Evolutionary conservation across 2,797 vertebrate species (phyloP), one percentile per base, ranked within the genome.

Genomic region (Muscicapa comitata): DNA sequence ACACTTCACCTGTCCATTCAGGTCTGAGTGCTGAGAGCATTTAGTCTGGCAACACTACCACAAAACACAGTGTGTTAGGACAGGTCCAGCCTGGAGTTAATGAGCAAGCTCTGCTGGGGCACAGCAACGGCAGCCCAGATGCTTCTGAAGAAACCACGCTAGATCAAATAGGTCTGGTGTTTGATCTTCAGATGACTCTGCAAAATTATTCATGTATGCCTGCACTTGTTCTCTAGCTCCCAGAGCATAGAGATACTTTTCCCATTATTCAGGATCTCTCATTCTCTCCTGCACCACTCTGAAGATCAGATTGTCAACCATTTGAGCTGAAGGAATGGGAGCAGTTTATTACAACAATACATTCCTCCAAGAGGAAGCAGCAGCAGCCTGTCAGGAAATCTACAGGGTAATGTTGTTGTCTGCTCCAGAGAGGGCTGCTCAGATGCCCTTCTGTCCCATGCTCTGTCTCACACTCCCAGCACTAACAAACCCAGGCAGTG

Each of bases 111-210:
- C 50, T 91, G 91, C 40, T 54, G 57, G 2, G 3, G 88, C 67
- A 70, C 51, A 75, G 74, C 50, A 82, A 53, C 95, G 83, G 61
- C 75, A 72, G 15, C 55, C 2, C 72, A 93, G 62, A 62, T 58
- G 74, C 82, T 75, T 91, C 65, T 93, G 85, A 90, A 91, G 90
- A 93, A 95, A 26, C 85, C 72, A 94, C n/a, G 1, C 61, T 74
- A 87, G 71, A 94, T 94, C 89, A 91, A 94, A 90, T 77, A 86
- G 61, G 45, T 65, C 47, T 77, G 35, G 38, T 16, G 68, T 94
- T 94, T 94, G 91, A 96, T 91, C 81, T 94, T 70, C 37, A 63
- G 55, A 80, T 77, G 91, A 93, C 90, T 74, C 43, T 29, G 58
- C 72, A 88, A 29, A 80, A 80, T 86, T 83, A 94, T 77, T 94